Evolutionary conservation across 2,888 invertebrate species (phyloP).

Genomic region (Pherbina coryleti): DNA sequence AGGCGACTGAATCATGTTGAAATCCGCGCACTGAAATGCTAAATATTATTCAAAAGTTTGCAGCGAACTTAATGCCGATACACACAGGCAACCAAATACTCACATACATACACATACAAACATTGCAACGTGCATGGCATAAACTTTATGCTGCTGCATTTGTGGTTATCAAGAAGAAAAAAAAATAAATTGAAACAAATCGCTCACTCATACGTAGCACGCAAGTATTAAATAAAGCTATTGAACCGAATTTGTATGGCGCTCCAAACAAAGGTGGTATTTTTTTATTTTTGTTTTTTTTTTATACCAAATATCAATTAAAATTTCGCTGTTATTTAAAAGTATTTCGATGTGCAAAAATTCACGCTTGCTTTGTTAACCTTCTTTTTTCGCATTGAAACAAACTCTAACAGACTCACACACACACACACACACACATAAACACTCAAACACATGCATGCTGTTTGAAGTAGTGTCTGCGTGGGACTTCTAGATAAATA

Average conservation of each 20-base stretch:
- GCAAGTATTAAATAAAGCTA: background rate
- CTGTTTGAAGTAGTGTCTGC: background rate
- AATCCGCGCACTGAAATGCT: background rate
- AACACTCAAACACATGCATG: background rate
- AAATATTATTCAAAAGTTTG: background rate
- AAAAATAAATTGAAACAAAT: background rate
- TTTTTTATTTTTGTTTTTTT: background rate
- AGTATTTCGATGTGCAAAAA: background rate
- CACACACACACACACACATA: background rate
- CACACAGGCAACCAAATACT: background rate
- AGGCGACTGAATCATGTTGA: background rate
- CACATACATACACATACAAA: background rate
- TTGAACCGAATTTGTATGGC: background rate
- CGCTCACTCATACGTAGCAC: background rate
- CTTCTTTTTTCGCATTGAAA: background rate
- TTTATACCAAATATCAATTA: background rate
- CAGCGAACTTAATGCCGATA: background rate
- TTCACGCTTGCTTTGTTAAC: background rate
- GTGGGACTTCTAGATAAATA: constrained; percentile 2
- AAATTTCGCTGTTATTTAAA: background rate
- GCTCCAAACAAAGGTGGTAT: background rate
- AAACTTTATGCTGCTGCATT: constrained; percentile 17
- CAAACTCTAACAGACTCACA: background rate
- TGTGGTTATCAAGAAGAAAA: background rate
- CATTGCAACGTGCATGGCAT: background rate